Base-by-base conservation (phyloP, 2,113 vertebrate species). In the Bolborhynchus lineola region DNA sequence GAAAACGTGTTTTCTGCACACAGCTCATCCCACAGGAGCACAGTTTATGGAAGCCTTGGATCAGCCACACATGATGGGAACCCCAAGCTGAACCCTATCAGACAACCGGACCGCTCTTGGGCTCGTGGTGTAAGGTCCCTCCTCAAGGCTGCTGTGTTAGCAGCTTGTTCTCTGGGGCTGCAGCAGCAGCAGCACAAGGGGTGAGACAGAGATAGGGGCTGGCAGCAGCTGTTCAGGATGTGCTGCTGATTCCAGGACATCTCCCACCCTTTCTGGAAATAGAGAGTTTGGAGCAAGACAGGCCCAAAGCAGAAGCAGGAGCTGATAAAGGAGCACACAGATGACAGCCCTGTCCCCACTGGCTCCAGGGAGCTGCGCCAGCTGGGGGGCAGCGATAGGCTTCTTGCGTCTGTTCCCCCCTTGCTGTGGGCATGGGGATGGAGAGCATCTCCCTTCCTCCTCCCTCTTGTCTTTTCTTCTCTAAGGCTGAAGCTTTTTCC, bases 351-450 rank as follows among this genome's bases (percentile, higher is more conserved):
- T 35, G 35, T 18, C 91, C 57, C 3, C 52, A n/a, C 60, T 69
- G 90, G 26, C 93, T 71, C 76, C 9, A 52, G 72, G 93, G 79
- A 59, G 76, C 75, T 4, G 8, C 41, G 57, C 8, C 96, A 92
- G 94, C 97, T 97, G 96, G 96, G 77, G 93, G 92, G 47, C 70
- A 71, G 28, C 2, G 96, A 97, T 96, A 97, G 91, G 49, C 90
- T 86, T 82, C 3, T 71, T 81, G 76, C 46, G 79, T 24, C 82
- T 90, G 77, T 77, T 94, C 87, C 52, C 50, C 85, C 60, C 89
- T 39, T 39, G 52, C 39, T 85, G 79, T 55, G 81, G 92, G 18
- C 90, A 63, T 35, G 63, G 70, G 80, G 33, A 92, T 14, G 39
- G 82, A 72, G 77, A 37, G 63, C 26, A 55, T 85, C 86, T 75